These are phyloP conservation scores for Dorcus parallelipipedus DNA, from an alignment of 2,888 invertebrate species.

Conservation along the genomic window DNA sequence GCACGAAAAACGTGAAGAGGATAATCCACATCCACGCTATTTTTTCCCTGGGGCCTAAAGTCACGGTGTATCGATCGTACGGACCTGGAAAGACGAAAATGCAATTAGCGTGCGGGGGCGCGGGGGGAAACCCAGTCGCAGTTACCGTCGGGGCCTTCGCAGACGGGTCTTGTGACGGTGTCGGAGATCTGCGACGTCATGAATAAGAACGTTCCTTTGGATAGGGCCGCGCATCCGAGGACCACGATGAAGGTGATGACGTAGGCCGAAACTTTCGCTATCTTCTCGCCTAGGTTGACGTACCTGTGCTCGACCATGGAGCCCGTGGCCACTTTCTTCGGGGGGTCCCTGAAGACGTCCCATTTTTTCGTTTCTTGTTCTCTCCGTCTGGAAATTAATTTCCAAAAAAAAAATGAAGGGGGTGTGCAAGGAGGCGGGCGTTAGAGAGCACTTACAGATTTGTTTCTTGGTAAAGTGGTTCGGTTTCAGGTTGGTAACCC, in stretches of 20 bases:
- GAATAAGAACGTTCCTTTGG: slow-evolving; percentile 71
- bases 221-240: slow-evolving; percentile 63
- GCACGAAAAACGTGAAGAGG: slow-evolving; percentile 69
- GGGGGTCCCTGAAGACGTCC: slow-evolving; percentile 76
- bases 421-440: too few relatives aligned
- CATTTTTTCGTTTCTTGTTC: slow-evolving; percentile 59
- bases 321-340: slow-evolving; percentile 63
- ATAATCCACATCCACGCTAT: slow-evolving; percentile 79
- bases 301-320: slow-evolving; percentile 64
- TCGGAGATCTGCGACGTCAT: slow-evolving; percentile 64
- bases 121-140: slow-evolving; percentile 35
- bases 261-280: slow-evolving; percentile 67
- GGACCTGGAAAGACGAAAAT: too few relatives aligned
- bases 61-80: slow-evolving; percentile 51
- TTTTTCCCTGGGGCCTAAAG: slow-evolving; percentile 61
- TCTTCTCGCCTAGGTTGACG: slow-evolving; percentile 60
- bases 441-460: too few relatives aligned
- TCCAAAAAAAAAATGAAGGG: background rate
- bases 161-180: background rate
- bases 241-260: slow-evolving; percentile 64
- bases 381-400: slow-evolving; percentile 4
- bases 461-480: too few relatives aligned
- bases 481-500: too few relatives aligned
- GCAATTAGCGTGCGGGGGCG: too few relatives aligned
- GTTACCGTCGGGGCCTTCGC: slow-evolving; percentile 56